Evolutionary conservation across 2,797 vertebrate genomes (phyloP), one percentile per base, ranked within the genome.

Genomic region (Lateolabrax maculatus): DNA sequence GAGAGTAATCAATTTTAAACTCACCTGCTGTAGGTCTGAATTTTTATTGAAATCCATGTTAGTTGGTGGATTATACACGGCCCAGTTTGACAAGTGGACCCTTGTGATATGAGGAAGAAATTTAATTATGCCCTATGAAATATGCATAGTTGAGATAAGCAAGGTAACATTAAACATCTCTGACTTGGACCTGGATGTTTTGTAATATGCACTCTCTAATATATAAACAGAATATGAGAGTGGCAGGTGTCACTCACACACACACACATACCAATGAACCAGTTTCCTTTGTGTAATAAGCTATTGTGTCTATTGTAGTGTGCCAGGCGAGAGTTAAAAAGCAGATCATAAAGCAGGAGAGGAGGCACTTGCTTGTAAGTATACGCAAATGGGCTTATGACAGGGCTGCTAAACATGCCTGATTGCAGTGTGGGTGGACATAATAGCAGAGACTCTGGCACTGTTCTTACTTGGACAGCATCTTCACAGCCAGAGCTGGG

Each of bases 381-480:
- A 60, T 55, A 56, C 1, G 2, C 66, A 68, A 87, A 86, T 77
- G 68, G 75, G 57, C 41, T 77, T 66, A 61, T 76, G 71, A 75
- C 64, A 41, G 71, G 19, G 58, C 41, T 10, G 55, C 57, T 65
- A 60, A 67, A 81, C 53, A 56, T 36, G 65, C 46, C 71, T 81
- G 71, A 81, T 46, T 60, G 64, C 36, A 19, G 68, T 41, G 85
- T 73, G 66, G 77, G 60, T 71, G 70, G 73, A 65, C 19, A 23
- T 48, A 63, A 49, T 37, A 53, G 63, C 21, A 3, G 7, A 2
- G 43, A 43, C 39, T 43, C 73, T 61, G 71, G 57, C 66, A 48
- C 62, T n/a, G 49, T 6, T 23, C 1, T 2, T 31, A 55, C 52
- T 56, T 23, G 48, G 67, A 73, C 0, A 48, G 41, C 76, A 12